A percentile compares a stretch with the other conserved stretches of the same genome.
phyloP scores from a whole-genome alignment of 2,113 vertebrate genomes.

The Pterocles orientalis region DNA sequence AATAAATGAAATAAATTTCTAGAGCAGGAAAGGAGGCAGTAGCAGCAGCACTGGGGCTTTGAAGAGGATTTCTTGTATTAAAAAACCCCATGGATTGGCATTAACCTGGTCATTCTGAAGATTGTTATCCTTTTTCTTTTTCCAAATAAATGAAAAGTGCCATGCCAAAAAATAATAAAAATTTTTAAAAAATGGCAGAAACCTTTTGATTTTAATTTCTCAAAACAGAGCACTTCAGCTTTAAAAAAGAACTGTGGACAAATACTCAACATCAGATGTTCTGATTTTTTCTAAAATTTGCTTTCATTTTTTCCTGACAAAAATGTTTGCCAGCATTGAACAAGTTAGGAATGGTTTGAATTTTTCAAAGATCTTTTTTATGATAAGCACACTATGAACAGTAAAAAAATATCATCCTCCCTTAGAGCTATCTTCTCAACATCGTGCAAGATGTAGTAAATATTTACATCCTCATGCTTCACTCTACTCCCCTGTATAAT shows the following conservation, averaged over 20 bases:
- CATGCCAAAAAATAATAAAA: not conserved
- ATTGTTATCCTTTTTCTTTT: not conserved
- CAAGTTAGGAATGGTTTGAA: not conserved
- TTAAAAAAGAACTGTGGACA: not conserved
- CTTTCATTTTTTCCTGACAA: not conserved
- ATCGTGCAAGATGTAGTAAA: constrained; percentile 5
- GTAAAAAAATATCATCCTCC: constrained; percentile 1
- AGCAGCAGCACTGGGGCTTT: not conserved
- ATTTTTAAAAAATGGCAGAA: not conserved
- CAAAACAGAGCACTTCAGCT: not conserved
- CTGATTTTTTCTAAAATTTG: not conserved
- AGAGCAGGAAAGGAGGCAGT: not conserved
- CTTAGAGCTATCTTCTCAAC: constrained; percentile 14
- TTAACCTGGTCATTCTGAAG: not conserved
- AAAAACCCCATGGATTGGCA: not conserved
- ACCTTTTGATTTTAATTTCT: not conserved
- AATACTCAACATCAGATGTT: not conserved
- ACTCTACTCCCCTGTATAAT: constrained; percentile 38
- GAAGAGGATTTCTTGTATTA: not conserved
- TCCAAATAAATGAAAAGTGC: not conserved
- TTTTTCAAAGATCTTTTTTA: not conserved
- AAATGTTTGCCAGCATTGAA: not conserved
- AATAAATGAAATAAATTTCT: not conserved
- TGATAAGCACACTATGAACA: not conserved
- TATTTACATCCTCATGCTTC: constrained; percentile 42